Conservation (phyloP, 2,113 vertebrate species). For the Dasypus novemcinctus region DNA sequence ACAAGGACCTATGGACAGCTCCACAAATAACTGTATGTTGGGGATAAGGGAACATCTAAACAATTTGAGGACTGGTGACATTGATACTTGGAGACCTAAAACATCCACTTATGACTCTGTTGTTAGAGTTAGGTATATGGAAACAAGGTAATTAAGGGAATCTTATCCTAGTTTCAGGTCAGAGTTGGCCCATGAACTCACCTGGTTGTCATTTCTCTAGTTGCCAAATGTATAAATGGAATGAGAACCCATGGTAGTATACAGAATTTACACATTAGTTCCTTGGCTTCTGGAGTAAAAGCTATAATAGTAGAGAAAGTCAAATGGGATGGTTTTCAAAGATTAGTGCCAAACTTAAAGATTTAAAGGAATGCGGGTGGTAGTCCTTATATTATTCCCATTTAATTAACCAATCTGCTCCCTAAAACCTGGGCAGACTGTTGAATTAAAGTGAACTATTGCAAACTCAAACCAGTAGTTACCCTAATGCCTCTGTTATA, state of each 20-base stretch:
- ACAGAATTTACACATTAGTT: neutral
- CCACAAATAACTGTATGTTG: neutral
- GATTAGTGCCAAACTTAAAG: neutral
- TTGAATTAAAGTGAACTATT: neutral
- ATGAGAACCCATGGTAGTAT: neutral
- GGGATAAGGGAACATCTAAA: neutral
- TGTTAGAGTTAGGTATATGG: neutral
- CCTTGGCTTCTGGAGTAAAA: neutral
- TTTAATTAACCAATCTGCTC: neutral
- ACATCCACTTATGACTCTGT: neutral
- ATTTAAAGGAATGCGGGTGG: neutral
- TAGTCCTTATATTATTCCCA: neutral
- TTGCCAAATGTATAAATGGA: neutral
- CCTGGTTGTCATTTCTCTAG: neutral
- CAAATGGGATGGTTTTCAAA: neutral
- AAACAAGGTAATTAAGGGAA: neutral
- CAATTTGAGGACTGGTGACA: neutral
- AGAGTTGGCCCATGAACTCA: neutral
- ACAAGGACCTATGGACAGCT: neutral
- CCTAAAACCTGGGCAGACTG: neutral
- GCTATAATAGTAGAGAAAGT: neutral
- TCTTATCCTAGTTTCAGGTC: neutral
- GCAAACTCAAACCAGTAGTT: neutral
- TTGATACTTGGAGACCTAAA: neutral
- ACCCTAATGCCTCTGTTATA: neutral